These are phyloP conservation scores for Cyrtorhinus lividipennis DNA, from an alignment of 1,140 invertebrate species.

Conservation along the genomic window DNA sequence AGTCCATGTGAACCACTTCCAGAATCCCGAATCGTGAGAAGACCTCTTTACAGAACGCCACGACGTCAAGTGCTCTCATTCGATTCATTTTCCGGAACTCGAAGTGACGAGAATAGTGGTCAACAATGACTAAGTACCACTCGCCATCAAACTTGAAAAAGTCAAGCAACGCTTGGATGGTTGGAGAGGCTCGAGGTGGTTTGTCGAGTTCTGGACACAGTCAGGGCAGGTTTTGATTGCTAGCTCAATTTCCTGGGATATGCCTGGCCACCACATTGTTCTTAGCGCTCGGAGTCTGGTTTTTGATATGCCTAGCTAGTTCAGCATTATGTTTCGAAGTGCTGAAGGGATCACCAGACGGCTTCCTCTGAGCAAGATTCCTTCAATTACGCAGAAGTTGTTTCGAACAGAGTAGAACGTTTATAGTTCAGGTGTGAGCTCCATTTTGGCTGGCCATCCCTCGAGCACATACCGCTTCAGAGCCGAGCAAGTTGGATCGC, in stretches of 20 bases:
- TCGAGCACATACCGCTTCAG: not conserved
- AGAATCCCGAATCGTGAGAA: slow-evolving; percentile 9
- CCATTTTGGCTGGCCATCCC: not conserved
- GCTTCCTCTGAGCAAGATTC: not conserved
- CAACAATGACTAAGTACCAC: not conserved
- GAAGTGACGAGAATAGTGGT: not conserved
- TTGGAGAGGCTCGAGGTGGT: not conserved
- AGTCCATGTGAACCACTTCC: not conserved
- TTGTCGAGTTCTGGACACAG: not conserved
- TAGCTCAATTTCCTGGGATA: not conserved
- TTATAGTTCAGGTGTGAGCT: not conserved
- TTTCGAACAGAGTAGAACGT: not conserved
- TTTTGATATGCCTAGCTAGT: not conserved
- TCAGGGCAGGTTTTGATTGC: not conserved
- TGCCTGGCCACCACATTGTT: not conserved
- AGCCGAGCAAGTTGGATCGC: not conserved
- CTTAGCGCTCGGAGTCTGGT: not conserved
- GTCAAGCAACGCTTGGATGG: not conserved
- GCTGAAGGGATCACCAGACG: not conserved
- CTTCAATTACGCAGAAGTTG: not conserved
- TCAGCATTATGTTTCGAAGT: not conserved
- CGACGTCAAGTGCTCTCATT: not conserved
- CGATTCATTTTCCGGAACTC: not conserved
- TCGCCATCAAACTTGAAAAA: not conserved
- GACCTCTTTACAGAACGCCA: not conserved